A percentile compares a stretch with the other conserved stretches of the same genome.
These are phyloP conservation scores for Chondrilla cf. caribensis DNA, from an alignment of 37 sponge, comb jelly and placozoan genomes.

Conservation along the genomic window DNA sequence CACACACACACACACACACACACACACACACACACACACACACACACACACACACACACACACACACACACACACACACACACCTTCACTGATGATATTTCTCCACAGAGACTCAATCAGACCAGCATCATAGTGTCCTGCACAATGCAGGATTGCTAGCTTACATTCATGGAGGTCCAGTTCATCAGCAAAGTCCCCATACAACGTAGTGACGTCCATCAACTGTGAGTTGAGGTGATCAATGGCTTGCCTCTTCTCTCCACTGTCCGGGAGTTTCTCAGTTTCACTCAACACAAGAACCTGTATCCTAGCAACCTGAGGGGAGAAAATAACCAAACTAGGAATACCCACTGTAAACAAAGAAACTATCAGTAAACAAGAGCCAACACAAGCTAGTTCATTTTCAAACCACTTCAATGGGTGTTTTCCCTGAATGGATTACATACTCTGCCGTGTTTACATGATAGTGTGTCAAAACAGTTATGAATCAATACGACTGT, in stretches of 20 bases:
- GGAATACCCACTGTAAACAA: too few species aligned
- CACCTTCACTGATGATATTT: conserved; percentile 76
- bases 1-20: neutral
- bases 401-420: too few species aligned
- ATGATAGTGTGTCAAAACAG: too few species aligned
- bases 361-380: too few species aligned
- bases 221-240: conserved; percentile 55
- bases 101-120: conserved; percentile 88
- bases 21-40: neutral
- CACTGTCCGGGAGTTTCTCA: conserved; percentile 11
- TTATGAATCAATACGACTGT: too few species aligned
- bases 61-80: conserved; percentile 17
- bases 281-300: conserved; percentile 48
- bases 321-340: too few species aligned
- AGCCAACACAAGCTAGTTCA: too few species aligned
- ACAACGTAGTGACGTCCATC: conserved; percentile 85
- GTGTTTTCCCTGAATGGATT: too few species aligned
- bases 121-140: conserved; percentile 86
- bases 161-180: conserved; percentile 92
- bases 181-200: conserved; percentile 90
- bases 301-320: conserved; percentile 88
- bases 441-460: too few species aligned
- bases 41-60: neutral
- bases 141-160: conserved; percentile 92
- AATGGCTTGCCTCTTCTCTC: conserved; percentile 36